Evolutionary conservation across 2,888 invertebrate species (phyloP), one percentile per base, ranked within the genome.

Genomic region (Antheraea yamamai): DNA sequence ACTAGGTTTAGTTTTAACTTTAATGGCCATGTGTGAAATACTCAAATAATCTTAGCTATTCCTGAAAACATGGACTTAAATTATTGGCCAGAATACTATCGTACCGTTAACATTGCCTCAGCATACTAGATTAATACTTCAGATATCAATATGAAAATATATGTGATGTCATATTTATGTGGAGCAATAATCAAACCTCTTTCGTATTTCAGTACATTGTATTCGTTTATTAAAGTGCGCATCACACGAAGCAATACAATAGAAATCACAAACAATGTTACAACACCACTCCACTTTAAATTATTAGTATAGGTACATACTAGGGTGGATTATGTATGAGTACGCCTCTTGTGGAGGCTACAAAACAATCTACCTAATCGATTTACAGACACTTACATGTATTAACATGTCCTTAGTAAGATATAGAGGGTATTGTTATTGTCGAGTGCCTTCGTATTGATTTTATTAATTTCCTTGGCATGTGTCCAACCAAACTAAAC

Each of bases 211-310:
- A 1, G 72, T 78, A 75, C 76, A 77, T 79, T 79, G 81, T 79
- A 77, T 73, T 64, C 74, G 80, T 83, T 79, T 80, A 76, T 81
- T 74, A 79, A 77, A 76, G 76, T 75, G 78, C 75, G 72, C 64
- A 77, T 75, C 76, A 77, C 71, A 76, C 77, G 52, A 74, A 71
- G 74, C 77, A 79, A 78, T 79, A 79, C 76, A 80, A 79, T 78
- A 77, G 79, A 76, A 82, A 78, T 81, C 78, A 79, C 78, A 84
- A 82, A 87, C 86, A 84, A 81, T 80, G 84, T 81, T 82, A 82
- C 81, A 83, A 82, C 78, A 80, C 77, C 81, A 82, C 85, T 86
- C 83, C 83, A 87, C 84, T 85, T 82, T 82, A 85, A 82, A 81
- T 84, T 84, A 87, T 85, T 84, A 84, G 82, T 83, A 78, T 82